Evolutionary conservation across 2,888 invertebrate genomes (phyloP).

Genomic region (Acrobasis repandana): DNA sequence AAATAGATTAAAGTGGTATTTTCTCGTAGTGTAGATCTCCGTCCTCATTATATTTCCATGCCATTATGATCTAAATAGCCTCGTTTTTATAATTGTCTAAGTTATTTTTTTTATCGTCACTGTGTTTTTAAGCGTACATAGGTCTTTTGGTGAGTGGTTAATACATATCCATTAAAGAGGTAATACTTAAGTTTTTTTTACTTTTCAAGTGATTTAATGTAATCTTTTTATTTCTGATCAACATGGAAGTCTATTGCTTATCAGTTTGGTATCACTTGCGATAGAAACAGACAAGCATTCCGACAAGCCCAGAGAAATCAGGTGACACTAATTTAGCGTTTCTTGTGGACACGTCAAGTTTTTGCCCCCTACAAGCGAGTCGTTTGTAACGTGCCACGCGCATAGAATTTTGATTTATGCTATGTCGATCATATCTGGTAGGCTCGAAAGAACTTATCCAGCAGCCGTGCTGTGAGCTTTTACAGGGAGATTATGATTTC

Average conservation of each 20-base stretch:
- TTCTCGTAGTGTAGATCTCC: no score
- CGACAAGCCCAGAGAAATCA: constrained; percentile 15
- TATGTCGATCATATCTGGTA: neutral
- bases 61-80: no score
- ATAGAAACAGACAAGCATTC: neutral
- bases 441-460: neutral
- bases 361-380: neutral
- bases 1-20: no score
- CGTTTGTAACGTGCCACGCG: constrained; percentile 3
- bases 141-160: no score
- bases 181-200: no score
- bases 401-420: constrained; percentile 11
- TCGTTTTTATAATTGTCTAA: no score
- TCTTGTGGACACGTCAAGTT: constrained; percentile 11
- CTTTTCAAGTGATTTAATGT: neutral
- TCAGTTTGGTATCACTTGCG: neutral
- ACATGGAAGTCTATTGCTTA: neutral
- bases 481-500: no score
- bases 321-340: constrained; percentile 14
- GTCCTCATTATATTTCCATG: no score
- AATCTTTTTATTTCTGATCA: neutral
- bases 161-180: no score
- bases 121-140: no score
- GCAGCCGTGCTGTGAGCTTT: no score
- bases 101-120: no score